Conservation (phyloP, 2,113 vertebrate species). For the Brachypteracias leptosomus region DNA sequence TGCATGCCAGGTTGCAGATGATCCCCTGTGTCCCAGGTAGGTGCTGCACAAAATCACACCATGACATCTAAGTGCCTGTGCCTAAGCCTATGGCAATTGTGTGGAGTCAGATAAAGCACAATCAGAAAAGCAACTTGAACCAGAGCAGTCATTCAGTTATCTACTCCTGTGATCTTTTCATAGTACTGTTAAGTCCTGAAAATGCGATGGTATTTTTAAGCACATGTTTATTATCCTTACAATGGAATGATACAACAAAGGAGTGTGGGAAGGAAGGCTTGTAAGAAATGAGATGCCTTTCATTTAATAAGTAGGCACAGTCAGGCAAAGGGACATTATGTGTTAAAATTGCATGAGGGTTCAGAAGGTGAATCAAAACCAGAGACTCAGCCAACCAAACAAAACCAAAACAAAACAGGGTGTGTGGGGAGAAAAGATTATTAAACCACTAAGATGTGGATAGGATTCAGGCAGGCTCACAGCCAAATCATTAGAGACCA, state of each 20-base stretch:
- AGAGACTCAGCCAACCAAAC: neutral
- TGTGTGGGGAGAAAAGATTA: neutral
- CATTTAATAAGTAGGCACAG: neutral
- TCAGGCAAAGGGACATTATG: neutral
- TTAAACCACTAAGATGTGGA: neutral
- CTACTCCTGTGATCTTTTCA: neutral
- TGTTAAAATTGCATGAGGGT: neutral
- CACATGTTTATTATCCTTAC: neutral
- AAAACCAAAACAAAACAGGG: neutral
- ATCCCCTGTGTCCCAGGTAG: neutral
- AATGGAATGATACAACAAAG: neutral
- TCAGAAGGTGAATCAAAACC: neutral
- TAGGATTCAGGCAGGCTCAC: neutral
- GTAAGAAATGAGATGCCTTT: neutral
- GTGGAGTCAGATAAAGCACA: neutral
- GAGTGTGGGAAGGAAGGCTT: neutral
- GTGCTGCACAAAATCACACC: neutral
- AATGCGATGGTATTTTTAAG: neutral
- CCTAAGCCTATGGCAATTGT: neutral
- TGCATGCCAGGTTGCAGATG: neutral
- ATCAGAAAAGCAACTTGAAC: neutral
- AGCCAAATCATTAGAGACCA: neutral
- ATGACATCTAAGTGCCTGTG: accelerated
- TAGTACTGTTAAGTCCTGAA: neutral
- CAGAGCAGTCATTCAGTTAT: neutral